Evolutionary conservation across 2,888 invertebrate genomes (phyloP).

Genomic region (Cylindroiulus punctatus): DNA sequence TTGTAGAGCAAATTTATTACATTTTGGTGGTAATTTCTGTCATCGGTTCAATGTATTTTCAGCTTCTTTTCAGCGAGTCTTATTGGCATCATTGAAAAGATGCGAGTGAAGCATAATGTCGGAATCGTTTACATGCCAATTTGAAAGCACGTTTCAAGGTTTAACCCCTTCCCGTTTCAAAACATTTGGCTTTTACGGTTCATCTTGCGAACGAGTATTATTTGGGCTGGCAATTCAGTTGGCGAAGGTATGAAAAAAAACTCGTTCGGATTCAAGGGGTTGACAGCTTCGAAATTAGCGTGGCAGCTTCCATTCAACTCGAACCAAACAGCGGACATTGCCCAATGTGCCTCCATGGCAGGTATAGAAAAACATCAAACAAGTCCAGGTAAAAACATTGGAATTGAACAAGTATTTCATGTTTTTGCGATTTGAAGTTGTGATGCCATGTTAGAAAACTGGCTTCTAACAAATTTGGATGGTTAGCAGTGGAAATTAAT

Average conservation of each 20-base stretch:
- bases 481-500: too few relatives aligned
- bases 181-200: conserved; percentile 35
- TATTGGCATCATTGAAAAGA: conserved; percentile 20
- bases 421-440: too few relatives aligned
- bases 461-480: too few relatives aligned
- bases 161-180: conserved; percentile 34
- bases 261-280: conserved; percentile 24
- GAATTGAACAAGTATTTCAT: too few relatives aligned
- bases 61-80: neutral
- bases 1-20: conserved; percentile 6
- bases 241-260: neutral
- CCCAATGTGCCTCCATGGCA: neutral
- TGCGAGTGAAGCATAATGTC: conserved; percentile 31
- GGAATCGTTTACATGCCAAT: conserved; percentile 36
- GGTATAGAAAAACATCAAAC: too few relatives aligned
- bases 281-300: conserved; percentile 11
- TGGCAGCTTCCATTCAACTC: conserved; percentile 29
- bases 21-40: conserved; percentile 36
- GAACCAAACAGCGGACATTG: neutral
- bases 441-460: too few relatives aligned
- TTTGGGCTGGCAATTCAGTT: conserved; percentile 14
- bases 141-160: conserved; percentile 38
- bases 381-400: neutral
- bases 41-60: conserved; percentile 37
- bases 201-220: conserved; percentile 20